Base-by-base conservation (phyloP, 2,888 invertebrate species). In the Scaptomyza cyrtandrae region DNA sequence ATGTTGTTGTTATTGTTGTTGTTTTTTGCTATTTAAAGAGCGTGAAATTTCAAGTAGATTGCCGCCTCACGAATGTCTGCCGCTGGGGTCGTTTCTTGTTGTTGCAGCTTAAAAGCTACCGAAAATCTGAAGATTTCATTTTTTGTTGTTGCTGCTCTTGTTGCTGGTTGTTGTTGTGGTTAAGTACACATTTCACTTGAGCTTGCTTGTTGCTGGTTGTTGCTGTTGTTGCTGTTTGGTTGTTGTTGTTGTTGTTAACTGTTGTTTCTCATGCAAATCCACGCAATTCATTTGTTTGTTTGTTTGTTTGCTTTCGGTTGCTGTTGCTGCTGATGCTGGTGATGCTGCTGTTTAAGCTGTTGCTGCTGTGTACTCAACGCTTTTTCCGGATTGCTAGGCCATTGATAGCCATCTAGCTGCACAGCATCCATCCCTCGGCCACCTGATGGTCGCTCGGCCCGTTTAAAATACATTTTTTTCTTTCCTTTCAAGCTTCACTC, bases 261-360 rank as follows among this genome's bases (percentile, higher is more conserved):
- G 79, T 69, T 72, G 71, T 86, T 81, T 86, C 85, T 78, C 87
- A 85, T 86, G 86, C 85, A 85, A 86, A 85, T 81, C 86, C 73
- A 67, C 67, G 78, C 80, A 60, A 68, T 72, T 67, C 71, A 60
- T 71, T 70, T 73, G 69, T 72, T 65, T 62, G 53, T 65, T 68
- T n/a, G n/a, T n/a, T n/a, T 80, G 60, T 74, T 73, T 66, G 58
- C 60, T 60, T 64, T 54, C 63, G 39, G 66, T n/a, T 61, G 61
- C 29, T 53, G 53, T 6, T 59, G 44, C 10, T 37, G 39, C 31
- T 58, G 58, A 37, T 14, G 56, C 27, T 58, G n/a, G n/a, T n/a
- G n/a, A n/a, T n/a, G n/a, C n/a, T n/a, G n/a, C n/a, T n/a, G n/a
- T 24, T 3, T 24, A 24, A 24, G 54, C 9, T 31, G 16, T 4